Base-by-base conservation (phyloP, 2,797 vertebrate species). In the Pseudomugil tenellus region DNA sequence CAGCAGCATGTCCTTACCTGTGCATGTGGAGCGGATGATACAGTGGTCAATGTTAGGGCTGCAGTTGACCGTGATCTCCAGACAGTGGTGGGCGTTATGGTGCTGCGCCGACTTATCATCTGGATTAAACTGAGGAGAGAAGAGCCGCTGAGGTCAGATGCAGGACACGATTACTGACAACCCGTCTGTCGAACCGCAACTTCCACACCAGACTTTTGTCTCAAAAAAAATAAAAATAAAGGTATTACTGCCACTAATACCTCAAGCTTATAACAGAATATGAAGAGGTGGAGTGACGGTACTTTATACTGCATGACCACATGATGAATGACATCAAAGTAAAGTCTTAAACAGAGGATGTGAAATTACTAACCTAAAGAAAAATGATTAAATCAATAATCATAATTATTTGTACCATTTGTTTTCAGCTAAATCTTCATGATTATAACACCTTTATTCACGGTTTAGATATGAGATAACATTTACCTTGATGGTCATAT, bases 31-130 rank as follows among this genome's bases (percentile, higher is more conserved):
- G 87, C 98, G 96, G 87, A 99, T 99, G 89, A 98, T 96, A 86
- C 98, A 98, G 94, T 99, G 97, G 92, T 99, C 97, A 72, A 99
- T 98, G 91, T 98, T 97, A 25, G 98, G 98, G 88, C 97, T 99
- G 92, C 98, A 99, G 92, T 99, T 99, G 79, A 99, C 98, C 0
- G 98, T 99, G 84, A 99, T 99, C 94, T 99, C 98, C 94, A 99
- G 94, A 93, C 98, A 99, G 92, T 99, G 98, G 90, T 99, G 98
- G 72, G 98, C 98, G 82, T 99, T 99, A 69, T 99, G 98, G 88
- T 99, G 98, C 89, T 99, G 98, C 68, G 96, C 98, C 43, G 98
- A 99, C 92, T 99, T 99, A 87, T 99, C 98, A 89, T 99, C 98
- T 70, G 98, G 98, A 90, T 99, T 99, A 92, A 99, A 99, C 98